Conservation (phyloP, 2,113 vertebrate species). For the Oreochromis tanganicae region DNA sequence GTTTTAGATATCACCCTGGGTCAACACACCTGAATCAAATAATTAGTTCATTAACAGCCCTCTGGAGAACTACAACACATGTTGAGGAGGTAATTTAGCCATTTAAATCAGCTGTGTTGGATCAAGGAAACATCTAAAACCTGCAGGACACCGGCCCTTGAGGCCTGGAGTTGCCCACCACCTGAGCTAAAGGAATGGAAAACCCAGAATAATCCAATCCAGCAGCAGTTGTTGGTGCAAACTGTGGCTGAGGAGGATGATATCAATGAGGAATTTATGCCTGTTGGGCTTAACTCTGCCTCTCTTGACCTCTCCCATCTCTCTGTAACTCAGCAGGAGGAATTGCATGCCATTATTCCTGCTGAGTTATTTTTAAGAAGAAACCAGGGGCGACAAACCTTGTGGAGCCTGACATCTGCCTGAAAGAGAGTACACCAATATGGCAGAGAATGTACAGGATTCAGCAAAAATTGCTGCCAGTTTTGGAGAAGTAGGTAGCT, state of each 20-base stretch:
- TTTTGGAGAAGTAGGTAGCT: background rate
- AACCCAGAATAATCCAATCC: background rate
- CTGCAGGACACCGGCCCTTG: background rate
- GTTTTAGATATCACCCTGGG: background rate
- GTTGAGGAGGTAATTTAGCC: background rate
- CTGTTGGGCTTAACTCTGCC: background rate
- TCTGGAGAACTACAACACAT: background rate
- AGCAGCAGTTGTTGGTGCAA: rapidly evolving
- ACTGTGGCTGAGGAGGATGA: background rate
- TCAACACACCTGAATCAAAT: background rate
- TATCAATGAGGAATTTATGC: background rate
- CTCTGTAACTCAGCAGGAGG: background rate
- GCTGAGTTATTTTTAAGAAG: background rate
- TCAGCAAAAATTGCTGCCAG: background rate
- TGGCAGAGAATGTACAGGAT: background rate
- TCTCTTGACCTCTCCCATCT: background rate
- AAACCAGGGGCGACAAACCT: background rate
- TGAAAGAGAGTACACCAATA: background rate
- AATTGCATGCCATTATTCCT: background rate
- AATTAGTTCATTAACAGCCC: background rate
- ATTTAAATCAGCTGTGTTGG: background rate
- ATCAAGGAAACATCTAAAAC: background rate
- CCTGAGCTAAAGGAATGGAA: background rate
- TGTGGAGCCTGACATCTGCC: background rate
- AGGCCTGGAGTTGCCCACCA: background rate